Evolutionary conservation across 2,888 invertebrate genomes (phyloP).

Genomic region (Drosophila buzzatii): DNA sequence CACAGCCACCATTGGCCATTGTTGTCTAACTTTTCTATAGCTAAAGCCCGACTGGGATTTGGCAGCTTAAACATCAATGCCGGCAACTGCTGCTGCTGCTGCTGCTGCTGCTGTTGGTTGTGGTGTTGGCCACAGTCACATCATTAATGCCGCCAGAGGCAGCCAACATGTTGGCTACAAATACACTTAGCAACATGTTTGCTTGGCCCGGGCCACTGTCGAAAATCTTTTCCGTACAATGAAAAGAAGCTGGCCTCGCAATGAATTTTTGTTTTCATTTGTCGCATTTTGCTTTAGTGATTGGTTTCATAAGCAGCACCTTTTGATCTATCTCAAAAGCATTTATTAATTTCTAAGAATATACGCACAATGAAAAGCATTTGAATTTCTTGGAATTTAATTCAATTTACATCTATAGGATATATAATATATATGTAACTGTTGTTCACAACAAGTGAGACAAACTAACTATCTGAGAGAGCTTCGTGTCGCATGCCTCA

Average conservation of each 20-base stretch:
- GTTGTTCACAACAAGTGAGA: not conserved
- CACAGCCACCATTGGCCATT: slow-evolving; percentile 34
- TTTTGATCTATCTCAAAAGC: slow-evolving; percentile 4
- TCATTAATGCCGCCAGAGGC: slow-evolving; percentile 29
- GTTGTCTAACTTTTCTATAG: slow-evolving; percentile 49
- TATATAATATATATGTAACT: not conserved
- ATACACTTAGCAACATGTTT: slow-evolving; percentile 58
- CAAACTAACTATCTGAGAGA: not conserved
- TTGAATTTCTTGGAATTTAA: not conserved
- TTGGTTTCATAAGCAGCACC: not conserved
- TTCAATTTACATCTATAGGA: not conserved
- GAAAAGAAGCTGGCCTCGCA: not conserved
- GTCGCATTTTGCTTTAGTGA: not conserved
- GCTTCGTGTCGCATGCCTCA: not conserved
- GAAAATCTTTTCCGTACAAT: slow-evolving; percentile 8
- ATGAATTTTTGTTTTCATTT: not conserved
- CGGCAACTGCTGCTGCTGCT: slow-evolving; percentile 6
- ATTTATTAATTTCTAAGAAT: not conserved
- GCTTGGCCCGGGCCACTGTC: slow-evolving; percentile 38
- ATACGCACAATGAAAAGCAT: not conserved
- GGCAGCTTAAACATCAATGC: not conserved
- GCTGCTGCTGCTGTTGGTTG: slow-evolving; percentile 1
- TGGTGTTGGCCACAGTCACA: slow-evolving; percentile 9
- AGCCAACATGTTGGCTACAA: slow-evolving; percentile 64
- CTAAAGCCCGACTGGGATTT: slow-evolving; percentile 37